A percentile compares a stretch with the other conserved stretches of the same genome.
phyloP scores from a whole-genome alignment of 2,888 invertebrate species.

The Pachycephus smyrnensis region DNA sequence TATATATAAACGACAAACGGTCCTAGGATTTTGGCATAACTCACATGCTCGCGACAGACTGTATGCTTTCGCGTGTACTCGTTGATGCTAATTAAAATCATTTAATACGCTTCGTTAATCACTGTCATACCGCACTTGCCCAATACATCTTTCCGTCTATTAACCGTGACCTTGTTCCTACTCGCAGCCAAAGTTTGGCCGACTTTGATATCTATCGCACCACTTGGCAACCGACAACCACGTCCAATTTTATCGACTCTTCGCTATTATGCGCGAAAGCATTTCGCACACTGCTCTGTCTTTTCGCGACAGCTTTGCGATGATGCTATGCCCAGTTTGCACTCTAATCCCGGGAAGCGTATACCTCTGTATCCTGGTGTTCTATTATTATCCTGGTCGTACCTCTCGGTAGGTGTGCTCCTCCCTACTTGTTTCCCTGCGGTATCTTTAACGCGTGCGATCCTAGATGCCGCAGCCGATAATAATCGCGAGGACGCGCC shows the following conservation, averaged over 20 bases:
- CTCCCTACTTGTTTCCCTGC: neutral
- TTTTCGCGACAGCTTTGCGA: neutral
- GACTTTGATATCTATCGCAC: neutral
- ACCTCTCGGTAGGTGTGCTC: neutral
- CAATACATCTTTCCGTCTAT: neutral
- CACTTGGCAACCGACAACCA: neutral
- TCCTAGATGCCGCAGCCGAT: neutral
- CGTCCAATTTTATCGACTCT: neutral
- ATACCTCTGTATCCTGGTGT: neutral
- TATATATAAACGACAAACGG: neutral
- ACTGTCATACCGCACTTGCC: neutral
- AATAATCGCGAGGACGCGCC: neutral
- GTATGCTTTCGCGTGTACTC: neutral
- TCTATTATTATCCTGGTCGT: neutral
- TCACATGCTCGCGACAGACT: neutral
- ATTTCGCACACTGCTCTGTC: neutral
- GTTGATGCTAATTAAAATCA: neutral
- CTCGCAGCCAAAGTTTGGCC: neutral
- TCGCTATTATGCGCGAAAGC: neutral
- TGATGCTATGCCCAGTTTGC: neutral
- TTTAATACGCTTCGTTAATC: neutral
- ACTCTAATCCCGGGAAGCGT: neutral
- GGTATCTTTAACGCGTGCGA: neutral
- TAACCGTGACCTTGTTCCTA: neutral
- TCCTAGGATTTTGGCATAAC: neutral